These are phyloP conservation scores for Hippocampus guttulatus DNA, from an alignment of 2,113 vertebrate species.

Conservation along the genomic window DNA sequence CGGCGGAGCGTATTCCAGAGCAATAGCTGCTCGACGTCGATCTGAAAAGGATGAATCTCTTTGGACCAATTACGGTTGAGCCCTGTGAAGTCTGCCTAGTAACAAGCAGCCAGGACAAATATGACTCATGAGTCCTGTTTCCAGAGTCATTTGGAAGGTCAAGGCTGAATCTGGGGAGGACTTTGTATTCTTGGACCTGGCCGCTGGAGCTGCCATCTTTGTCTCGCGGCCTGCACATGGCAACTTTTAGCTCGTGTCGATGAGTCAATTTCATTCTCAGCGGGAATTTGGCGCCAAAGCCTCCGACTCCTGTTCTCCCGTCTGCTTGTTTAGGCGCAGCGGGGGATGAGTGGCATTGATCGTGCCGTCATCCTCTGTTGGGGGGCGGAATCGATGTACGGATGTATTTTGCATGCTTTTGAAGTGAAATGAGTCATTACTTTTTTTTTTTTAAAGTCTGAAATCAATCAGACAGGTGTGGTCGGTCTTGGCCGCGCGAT, in stretches of 20 bases:
- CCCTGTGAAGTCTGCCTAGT: not conserved
- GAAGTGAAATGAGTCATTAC: constrained; percentile 4
- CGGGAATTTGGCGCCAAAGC: constrained; percentile 34
- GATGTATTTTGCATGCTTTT: not conserved
- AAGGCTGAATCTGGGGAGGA: not conserved
- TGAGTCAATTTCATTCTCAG: constrained; percentile 48
- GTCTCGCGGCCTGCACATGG: constrained; percentile 8
- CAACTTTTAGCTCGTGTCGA: constrained; percentile 41
- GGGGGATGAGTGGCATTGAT: not conserved
- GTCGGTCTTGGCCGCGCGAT: constrained; percentile 10
- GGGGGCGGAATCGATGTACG: not conserved
- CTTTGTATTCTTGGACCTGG: constrained; percentile 9
- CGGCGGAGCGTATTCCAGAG: too few relatives aligned
- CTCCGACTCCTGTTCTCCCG: constrained; percentile 21
- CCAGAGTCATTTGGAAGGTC: not conserved
- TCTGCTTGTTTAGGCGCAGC: constrained; percentile 7
- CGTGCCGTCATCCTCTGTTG: not conserved
- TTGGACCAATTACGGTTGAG: not conserved
- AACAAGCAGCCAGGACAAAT: not conserved
- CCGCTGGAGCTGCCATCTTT: constrained; percentile 12
- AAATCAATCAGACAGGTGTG: constrained; percentile 9
- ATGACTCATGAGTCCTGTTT: not conserved
- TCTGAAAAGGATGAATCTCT: not conserved
- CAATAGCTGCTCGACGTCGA: too few relatives aligned
- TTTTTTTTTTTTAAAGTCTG: not conserved